Base-by-base conservation (phyloP, 2,888 invertebrate species). In the Stomorhina lunata region DNA sequence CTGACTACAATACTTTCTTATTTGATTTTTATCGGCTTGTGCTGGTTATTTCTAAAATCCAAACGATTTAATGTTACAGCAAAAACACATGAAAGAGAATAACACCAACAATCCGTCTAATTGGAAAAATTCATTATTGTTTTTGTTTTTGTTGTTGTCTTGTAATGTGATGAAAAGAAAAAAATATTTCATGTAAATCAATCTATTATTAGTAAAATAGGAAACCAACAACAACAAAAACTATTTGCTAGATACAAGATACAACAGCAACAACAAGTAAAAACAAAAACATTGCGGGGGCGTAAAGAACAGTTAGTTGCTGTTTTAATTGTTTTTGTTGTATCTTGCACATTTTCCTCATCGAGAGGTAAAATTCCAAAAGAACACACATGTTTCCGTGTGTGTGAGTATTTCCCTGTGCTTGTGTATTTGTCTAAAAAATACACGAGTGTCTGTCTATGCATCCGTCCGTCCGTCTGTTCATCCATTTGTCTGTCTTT, bases 261-360 rank as follows among this genome's bases (percentile, higher is more conserved):
- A 57, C 40, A 43, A 12, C 29, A 37, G 32, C 48, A 48, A 48
- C 37, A 63, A 15, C 12, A 37, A 37, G n/a, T n/a, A 37, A 37
- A 76, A 57, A 37, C 37, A n/a, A 80, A 68, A 81, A 57, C 78
- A 73, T 63, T 78, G 81, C 78, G 81, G 78, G 81, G 81, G 81
- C 78, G 81, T 78, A 50, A 76, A 66, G 57, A 81, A 81, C 69
- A 63, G 81, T 68, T 68, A 73, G 66, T 53, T 53, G 25, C 29
- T 69, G 40, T 9, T 40, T 69, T 20, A 69, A 40, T 68, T 68
- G 27, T 50, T 73, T 25, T 50, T 72, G 59, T 45, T 43, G 34
- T 57, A 37, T 73, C 20, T 72, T 63, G 61, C 63, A 63, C 50
- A 59, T 57, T 59, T n/a, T 10, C 45, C n/a, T n/a, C n/a, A n/a